phyloP scores from a whole-genome alignment of 2,797 vertebrate species.

The Passerculus sandwichensis region DNA sequence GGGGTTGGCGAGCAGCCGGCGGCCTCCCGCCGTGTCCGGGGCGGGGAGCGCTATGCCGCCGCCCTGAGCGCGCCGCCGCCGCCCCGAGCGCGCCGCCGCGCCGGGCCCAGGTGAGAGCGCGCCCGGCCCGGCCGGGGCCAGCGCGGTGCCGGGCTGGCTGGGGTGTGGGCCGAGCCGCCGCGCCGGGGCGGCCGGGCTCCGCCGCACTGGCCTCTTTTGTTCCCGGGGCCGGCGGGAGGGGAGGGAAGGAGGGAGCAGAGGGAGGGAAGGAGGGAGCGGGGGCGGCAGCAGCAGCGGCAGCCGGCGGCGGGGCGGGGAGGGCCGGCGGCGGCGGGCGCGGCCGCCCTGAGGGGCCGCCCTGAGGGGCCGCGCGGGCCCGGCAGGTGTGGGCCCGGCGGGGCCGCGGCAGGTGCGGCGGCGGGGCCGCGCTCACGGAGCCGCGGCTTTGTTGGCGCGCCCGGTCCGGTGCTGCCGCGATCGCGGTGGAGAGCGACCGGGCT shows the following conservation, averaged over 20 bases:
- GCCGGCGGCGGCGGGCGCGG: neutral
- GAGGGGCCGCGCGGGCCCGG: neutral
- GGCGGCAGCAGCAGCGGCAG: neutral
- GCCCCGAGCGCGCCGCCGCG: neutral
- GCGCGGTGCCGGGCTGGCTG: neutral
- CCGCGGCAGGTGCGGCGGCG: neutral
- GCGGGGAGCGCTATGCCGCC: conserved; percentile 18
- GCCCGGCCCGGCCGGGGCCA: neutral
- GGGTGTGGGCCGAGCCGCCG: neutral
- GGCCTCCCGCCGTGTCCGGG: neutral
- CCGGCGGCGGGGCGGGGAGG: neutral
- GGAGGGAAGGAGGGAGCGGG: neutral
- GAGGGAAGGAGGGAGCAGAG: neutral
- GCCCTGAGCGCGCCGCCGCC: conserved; percentile 5
- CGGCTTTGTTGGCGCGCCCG: neutral
- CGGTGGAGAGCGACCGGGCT: neutral
- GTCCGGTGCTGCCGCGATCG: accelerated
- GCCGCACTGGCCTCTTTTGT: neutral
- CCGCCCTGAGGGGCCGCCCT: neutral
- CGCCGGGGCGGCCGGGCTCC: neutral
- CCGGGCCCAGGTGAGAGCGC: conserved; percentile 16
- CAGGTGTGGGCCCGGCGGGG: neutral
- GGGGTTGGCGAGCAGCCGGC: neutral
- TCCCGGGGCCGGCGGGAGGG: neutral
- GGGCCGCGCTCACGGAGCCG: neutral